A percentile compares a stretch with the other conserved stretches of the same genome.
phyloP scores from a whole-genome alignment of 2,888 invertebrate genomes.

The Dimorphilus gyrociliatus region DNA sequence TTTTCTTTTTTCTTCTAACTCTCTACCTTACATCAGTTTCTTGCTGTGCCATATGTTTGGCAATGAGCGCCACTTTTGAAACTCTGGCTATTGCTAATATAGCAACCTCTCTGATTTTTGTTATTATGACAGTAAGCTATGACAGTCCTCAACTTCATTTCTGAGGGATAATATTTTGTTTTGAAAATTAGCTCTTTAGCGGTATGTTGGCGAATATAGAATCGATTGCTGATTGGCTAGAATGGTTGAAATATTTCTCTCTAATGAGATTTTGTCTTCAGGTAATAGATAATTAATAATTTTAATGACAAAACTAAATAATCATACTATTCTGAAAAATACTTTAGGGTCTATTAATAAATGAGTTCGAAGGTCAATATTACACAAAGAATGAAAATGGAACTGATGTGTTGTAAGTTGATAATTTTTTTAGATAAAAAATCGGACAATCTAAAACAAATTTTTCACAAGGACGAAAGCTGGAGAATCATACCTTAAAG shows the following conservation, averaged over 20 bases:
- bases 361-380: no score
- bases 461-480: slow-evolving; percentile 10
- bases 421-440: no score
- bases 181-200: slow-evolving; percentile 35
- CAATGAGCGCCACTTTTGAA: slow-evolving; percentile 23
- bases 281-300: no score
- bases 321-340: no score
- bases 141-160: no score
- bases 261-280: slow-evolving; percentile 29
- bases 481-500: slow-evolving; percentile 17
- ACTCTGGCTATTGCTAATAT: slow-evolving; percentile 32
- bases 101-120: slow-evolving; percentile 24
- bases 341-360: slow-evolving; percentile 21
- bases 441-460: no score
- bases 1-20: slow-evolving; percentile 26
- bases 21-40: slow-evolving; percentile 26
- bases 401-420: slow-evolving; percentile 10
- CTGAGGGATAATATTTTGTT: no score
- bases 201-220: slow-evolving; percentile 28
- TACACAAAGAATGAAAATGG: no score
- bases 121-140: slow-evolving; percentile 36
- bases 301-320: no score
- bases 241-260: slow-evolving; percentile 28
- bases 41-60: slow-evolving; percentile 27
- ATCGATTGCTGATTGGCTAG: slow-evolving; percentile 21